Evolutionary conservation across 2,113 vertebrate genomes (phyloP), one percentile per base, ranked within the genome.

Genomic region (Calyptomena viridis): DNA sequence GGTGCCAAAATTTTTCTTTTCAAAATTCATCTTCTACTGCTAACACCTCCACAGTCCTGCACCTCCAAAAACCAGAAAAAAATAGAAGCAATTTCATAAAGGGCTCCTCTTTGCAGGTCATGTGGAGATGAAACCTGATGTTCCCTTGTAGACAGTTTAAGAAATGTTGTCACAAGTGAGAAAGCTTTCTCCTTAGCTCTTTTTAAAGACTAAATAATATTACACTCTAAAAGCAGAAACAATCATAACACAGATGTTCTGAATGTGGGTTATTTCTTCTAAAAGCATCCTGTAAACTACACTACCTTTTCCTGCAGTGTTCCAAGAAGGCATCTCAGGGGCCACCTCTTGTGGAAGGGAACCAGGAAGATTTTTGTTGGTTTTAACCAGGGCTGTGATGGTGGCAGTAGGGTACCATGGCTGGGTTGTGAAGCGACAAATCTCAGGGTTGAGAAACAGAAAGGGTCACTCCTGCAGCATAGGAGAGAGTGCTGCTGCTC

Each of bases 391-490:
- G 27, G 12, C 4, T 3, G 14, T 24, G 18, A 8, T 3, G 4
- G 37, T 56, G 18, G n/a, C 73, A 69, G 22, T 11, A 37, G 13
- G 17, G 5, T 49, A 37, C 7, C 30, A n/a, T 0, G 0, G 13
- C 63, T 1, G 2, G 19, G 11, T 16, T 42, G 13, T 3, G 2
- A 91, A 31, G 19, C 33, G 23, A 33, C 14, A 46, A 50, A 55
- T 11, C 0, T 0, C 9, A 64, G 49, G 2, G 5, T 30, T 79
- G 40, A 40, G 78, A 60, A 62, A 46, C 0, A 56, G 31, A 87
- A 84, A 78, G 9, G 5, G 7, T 33, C 33, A 42, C 0, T 1
- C 12, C 27, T 52, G 19, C 5, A 2, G n/a, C 0, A 0, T 9
- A 67, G 56, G 22, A 50, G 31, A 60, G 5, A 35, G 14, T 0